Evolutionary conservation across 2,888 invertebrate species (phyloP).

Genomic region (Shargacucullia verbasci): DNA sequence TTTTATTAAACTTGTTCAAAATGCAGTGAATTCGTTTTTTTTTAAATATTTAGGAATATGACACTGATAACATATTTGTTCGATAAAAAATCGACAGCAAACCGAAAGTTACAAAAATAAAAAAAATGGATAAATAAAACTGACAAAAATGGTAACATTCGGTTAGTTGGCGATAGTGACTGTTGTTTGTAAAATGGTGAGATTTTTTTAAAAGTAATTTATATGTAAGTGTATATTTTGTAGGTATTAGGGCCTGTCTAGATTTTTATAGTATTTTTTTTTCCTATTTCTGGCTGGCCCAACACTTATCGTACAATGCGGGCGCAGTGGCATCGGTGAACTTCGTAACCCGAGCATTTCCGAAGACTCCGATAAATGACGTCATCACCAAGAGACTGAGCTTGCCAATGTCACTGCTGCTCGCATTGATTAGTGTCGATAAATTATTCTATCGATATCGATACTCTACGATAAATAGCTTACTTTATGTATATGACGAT

Average conservation of each 20-base stretch:
- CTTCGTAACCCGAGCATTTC: constrained; percentile 14
- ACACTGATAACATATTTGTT: constrained; percentile 33
- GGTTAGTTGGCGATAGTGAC: constrained; percentile 48
- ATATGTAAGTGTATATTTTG: constrained; percentile 59
- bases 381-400: constrained; percentile 17
- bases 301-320: constrained; percentile 48
- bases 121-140: constrained; percentile 50
- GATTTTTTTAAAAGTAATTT: constrained; percentile 59
- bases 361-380: constrained; percentile 15
- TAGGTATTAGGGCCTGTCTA: constrained; percentile 64
- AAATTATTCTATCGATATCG: constrained; percentile 56
- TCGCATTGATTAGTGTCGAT: constrained; percentile 46
- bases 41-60: constrained; percentile 10
- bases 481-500: constrained; percentile 63
- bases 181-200: constrained; percentile 62
- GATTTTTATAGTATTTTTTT: constrained; percentile 65
- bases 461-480: constrained; percentile 52
- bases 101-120: constrained; percentile 42
- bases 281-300: constrained; percentile 65
- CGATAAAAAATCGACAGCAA: constrained; percentile 35
- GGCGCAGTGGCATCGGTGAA: constrained; percentile 35
- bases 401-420: constrained; percentile 40
- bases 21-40: not conserved
- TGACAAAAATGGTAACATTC: constrained; percentile 51
- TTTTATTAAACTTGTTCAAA: too few relatives aligned